Conservation (phyloP, 1,140 invertebrate species). For the Aphaenogaster floridana region DNA sequence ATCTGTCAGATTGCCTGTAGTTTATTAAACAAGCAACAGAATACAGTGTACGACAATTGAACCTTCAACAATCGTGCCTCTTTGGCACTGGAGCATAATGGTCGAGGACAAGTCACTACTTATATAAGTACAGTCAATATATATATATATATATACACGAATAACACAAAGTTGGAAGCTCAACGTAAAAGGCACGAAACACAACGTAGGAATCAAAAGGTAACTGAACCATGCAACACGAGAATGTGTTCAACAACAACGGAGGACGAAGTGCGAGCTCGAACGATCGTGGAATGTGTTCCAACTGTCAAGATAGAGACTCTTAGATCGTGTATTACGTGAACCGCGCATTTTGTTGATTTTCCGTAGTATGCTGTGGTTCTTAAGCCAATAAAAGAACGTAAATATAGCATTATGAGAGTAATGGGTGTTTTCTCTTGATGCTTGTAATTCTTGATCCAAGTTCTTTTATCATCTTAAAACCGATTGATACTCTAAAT, state of each 20-base stretch:
- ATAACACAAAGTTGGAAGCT: conserved; percentile 83
- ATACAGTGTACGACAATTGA: conserved; percentile 21
- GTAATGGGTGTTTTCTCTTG: neutral
- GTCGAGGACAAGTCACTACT: conserved; percentile 49
- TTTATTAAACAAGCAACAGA: neutral
- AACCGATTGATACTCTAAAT: neutral
- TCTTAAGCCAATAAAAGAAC: conserved; percentile 2
- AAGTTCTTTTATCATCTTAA: neutral
- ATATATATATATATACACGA: conserved; percentile 70
- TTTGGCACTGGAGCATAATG: conserved; percentile 67
- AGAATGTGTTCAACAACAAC: conserved; percentile 78
- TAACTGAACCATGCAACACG: conserved; percentile 88
- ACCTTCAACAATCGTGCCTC: conserved; percentile 44
- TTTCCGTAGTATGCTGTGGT: neutral
- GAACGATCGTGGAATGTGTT: conserved; percentile 57
- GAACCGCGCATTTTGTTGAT: neutral
- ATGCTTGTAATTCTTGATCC: neutral
- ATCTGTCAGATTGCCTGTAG: conserved; percentile 24
- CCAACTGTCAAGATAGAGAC: conserved; percentile 36
- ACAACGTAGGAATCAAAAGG: conserved; percentile 86
- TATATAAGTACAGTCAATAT: conserved; percentile 57
- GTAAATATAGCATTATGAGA: conserved; percentile 1
- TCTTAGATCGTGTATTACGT: conserved; percentile 7
- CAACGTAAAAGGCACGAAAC: conserved; percentile 86
- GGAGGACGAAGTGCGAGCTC: conserved; percentile 61